Evolutionary conservation across 64 coral and sea anemone species (phyloP), one percentile per base, ranked within the genome.

Genomic region (Pocillopora verrucosa): DNA sequence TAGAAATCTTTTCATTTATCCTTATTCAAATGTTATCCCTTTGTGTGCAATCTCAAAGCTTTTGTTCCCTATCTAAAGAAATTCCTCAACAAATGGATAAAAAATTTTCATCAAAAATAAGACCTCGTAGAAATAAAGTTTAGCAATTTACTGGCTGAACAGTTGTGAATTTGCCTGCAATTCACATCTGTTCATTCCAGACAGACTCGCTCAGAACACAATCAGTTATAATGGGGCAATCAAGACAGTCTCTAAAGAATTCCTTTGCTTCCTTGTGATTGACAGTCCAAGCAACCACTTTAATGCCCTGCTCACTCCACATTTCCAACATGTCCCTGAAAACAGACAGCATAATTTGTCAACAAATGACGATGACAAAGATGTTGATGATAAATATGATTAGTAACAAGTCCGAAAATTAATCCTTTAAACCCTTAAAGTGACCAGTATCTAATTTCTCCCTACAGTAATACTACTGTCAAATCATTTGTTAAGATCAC

Each of bases 141-240:
- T 7, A 11, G 22, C 22, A 30, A 25, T 70, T 70, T 4, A 26
- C 67, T 70, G 9, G 41, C 41, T 16, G 22, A 70, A 70, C 22
- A 25, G 22, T n/a, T 11, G 11, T 70, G 67, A 70, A 63, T 59
- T 26, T 20, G 19, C 20, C 9, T 59, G 11, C 13, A 60, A 16
- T 59, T 5, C 61, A 83, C 9, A 56, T 56, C 16, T 25, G 35
- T 85, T 72, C 70, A 85, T 85, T 85, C 82, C 82, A 85, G 22
- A 70, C 34, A 72, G 95, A 83, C 19, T 93, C 83, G 3, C 68
- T 60, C 35, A 56, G 60, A 25, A 90, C 77, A 91, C 92, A 97
- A 79, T 97, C 95, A 35, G 95, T 97, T 34, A 97, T 97, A 5
- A 97, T 76, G 11, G 95, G 88, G 58, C 91, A 91, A 76, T 93